Base-by-base conservation (phyloP, 2,797 vertebrate species). In the Amazonetta brasiliensis region DNA sequence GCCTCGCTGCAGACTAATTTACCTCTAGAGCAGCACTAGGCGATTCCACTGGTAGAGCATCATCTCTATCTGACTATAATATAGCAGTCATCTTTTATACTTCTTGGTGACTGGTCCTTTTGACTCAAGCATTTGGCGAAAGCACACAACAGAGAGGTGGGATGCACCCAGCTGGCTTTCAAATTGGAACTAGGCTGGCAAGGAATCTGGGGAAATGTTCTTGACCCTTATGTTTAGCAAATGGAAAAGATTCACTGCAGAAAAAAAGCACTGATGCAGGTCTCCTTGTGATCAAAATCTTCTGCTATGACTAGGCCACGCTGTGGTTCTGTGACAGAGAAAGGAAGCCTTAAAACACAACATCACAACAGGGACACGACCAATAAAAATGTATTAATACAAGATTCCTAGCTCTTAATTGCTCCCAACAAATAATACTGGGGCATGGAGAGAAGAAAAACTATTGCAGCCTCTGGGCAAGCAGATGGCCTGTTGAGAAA, bases 401-500 rank as follows among this genome's bases (percentile, higher is more conserved):
- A 43, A 6, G 41, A 87, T 33, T 89, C 62, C 1, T 0, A 50
- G 50, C 23, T 82, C 41, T 41, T 83, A 68, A 18, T 30, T 66
- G 91, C 67, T 92, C 63, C 44, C 41, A 86, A 89, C 43, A 82
- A 76, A 71, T 7, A 25, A 55, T 17, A 67, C 15, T 16, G 15
- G 46, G 50, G 33, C 76, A 84, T 9, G 7, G 52, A 67, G 43
- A 90, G 77, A 84, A 73, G 46, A 84, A 95, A 94, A 94, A 63
- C 52, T 63, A 7, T 7, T 22, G 39, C 80, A 90, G 91, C 94
- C 91, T 84, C 85, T 84, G 83, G 88, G 90, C 91, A 94, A 88
- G 83, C 77, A 86, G 90, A 94, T 96, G 92, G 76, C 91, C 48
- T 52, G 87, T 37, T 30, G 64, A 89, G 84, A 75, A 11, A 39